Percentiles rank a stretch among this genome's conserved stretches.
phyloP scores from a whole-genome alignment of 1,140 invertebrate species.

The Drosophila navojoa region DNA sequence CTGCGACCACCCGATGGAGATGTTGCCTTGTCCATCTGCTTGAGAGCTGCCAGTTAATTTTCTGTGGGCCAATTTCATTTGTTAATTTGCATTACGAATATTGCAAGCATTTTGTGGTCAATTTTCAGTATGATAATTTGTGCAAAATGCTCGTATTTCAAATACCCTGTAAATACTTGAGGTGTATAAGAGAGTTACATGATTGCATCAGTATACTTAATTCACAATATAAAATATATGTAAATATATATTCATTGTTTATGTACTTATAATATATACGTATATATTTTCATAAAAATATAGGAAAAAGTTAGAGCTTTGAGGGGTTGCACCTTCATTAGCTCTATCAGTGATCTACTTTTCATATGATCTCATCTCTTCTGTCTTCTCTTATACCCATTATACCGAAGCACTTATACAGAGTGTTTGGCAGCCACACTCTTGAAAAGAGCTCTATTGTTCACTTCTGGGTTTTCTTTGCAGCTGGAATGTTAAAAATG shows the following conservation, averaged over 20 bases:
- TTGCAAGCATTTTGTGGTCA: slow-evolving; percentile 59
- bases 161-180: neutral
- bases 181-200: no score
- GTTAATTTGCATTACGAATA: slow-evolving; percentile 61
- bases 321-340: no score
- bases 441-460: neutral
- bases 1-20: neutral
- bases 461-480: neutral
- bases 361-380: no score
- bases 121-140: slow-evolving; percentile 49
- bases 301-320: no score
- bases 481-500: slow-evolving; percentile 7
- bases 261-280: no score
- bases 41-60: slow-evolving; percentile 71
- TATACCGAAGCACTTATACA: neutral
- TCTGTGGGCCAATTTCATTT: slow-evolving; percentile 67
- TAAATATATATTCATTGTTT: no score
- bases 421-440: neutral
- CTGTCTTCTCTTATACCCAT: no score
- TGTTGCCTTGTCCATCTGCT: slow-evolving; percentile 13
- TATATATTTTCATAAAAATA: no score
- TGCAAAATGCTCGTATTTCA: neutral
- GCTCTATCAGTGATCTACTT: no score
- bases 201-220: neutral
- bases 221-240: no score